phyloP scores from a whole-genome alignment of 2,113 vertebrate species.

The Mionectes macconnelli region DNA sequence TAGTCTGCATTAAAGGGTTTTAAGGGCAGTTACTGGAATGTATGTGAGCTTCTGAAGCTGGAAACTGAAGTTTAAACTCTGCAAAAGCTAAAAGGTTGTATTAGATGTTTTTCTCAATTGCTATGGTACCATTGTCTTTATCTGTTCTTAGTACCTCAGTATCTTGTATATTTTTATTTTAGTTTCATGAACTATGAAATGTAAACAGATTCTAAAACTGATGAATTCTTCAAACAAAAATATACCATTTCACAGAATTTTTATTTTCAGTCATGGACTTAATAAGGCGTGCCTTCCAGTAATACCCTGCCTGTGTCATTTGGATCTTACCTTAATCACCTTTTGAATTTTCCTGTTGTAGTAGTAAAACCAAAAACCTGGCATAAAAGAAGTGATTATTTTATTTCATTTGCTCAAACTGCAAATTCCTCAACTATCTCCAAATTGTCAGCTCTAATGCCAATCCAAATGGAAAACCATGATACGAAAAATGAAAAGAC shows the following conservation, averaged over 20 bases:
- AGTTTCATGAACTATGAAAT: not conserved
- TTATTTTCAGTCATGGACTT: not conserved
- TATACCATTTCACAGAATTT: not conserved
- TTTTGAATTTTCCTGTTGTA: not conserved
- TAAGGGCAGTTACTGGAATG: not conserved
- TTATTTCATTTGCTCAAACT: not conserved
- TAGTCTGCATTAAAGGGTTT: not conserved
- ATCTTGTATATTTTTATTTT: not conserved
- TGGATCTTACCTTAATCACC: not conserved
- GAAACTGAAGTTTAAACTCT: not conserved
- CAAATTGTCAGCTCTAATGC: not conserved
- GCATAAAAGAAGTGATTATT: not conserved
- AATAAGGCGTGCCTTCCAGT: not conserved
- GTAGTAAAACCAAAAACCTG: not conserved
- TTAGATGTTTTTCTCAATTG: not conserved
- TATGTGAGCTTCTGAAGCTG: not conserved
- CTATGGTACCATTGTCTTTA: not conserved
- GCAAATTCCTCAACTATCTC: not conserved
- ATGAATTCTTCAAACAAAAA: not conserved
- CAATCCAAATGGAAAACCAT: not conserved
- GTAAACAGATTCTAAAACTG: not conserved
- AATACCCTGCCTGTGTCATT: not conserved
- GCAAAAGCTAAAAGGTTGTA: not conserved
- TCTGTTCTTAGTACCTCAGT: not conserved
- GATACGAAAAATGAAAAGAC: not conserved